Evolutionary conservation across 2,888 invertebrate species (phyloP).

Genomic region (Lottia gigantea): DNA sequence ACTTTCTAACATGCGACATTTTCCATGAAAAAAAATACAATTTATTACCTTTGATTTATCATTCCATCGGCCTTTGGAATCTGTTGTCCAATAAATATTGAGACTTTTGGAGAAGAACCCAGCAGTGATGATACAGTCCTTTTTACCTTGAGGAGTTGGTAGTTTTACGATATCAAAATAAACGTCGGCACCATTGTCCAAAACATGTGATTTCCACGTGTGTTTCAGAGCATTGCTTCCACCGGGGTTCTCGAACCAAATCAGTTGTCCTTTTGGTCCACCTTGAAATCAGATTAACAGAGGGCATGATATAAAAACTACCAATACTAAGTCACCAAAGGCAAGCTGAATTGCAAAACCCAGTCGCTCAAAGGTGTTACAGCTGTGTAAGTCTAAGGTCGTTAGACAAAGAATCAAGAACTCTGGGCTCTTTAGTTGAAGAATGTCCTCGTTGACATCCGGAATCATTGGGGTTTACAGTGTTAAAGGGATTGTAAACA

Average conservation of each 20-base stretch:
- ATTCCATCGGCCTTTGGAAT: constrained; percentile 35
- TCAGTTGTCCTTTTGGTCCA: constrained; percentile 32
- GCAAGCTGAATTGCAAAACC: too few relatives aligned
- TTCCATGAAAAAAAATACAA: background rate
- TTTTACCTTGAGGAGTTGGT: constrained; percentile 31
- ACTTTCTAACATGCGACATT: background rate
- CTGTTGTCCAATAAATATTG: constrained; percentile 51
- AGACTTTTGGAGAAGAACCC: constrained; percentile 51
- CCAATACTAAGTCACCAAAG: too few relatives aligned
- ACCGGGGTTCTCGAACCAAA: constrained; percentile 52
- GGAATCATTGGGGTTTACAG: too few relatives aligned
- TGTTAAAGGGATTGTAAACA: too few relatives aligned
- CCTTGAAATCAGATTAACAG: too few relatives aligned
- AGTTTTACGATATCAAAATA: constrained; percentile 37
- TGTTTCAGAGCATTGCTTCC: constrained; percentile 27
- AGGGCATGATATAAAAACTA: too few relatives aligned
- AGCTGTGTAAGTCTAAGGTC: too few relatives aligned
- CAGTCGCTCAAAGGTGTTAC: too few relatives aligned
- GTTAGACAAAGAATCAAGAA: too few relatives aligned
- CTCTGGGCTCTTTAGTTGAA: too few relatives aligned
- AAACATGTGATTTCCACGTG: constrained; percentile 44
- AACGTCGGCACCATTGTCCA: constrained; percentile 45
- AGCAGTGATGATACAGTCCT: constrained; percentile 45
- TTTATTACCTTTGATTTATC: constrained; percentile 36
- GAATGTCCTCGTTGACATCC: too few relatives aligned